These are phyloP conservation scores for Lutraria lutraria DNA, from an alignment of 2,888 invertebrate species.

Conservation along the genomic window DNA sequence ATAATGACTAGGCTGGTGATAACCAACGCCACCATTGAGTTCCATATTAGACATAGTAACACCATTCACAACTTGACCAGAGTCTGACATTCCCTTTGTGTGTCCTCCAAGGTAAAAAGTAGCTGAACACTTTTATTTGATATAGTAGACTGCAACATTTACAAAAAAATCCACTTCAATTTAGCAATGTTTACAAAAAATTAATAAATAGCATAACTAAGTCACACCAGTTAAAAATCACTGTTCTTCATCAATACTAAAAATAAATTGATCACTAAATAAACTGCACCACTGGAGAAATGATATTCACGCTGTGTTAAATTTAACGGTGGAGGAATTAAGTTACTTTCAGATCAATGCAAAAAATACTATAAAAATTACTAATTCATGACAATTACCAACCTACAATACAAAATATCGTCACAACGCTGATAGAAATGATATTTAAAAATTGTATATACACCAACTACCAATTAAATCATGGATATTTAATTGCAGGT, in stretches of 20 bases:
- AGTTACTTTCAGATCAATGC: not conserved
- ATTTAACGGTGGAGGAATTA: not conserved
- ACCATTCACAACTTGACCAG: slow-evolving; percentile 24
- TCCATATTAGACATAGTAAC: slow-evolving; percentile 49
- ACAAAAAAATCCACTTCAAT: too few relatives aligned
- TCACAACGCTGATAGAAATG: not conserved
- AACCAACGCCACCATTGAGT: slow-evolving; percentile 62
- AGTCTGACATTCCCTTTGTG: slow-evolving; percentile 19
- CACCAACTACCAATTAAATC: not conserved
- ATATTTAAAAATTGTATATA: not conserved
- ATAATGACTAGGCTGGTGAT: slow-evolving; percentile 61
- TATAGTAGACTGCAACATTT: too few relatives aligned
- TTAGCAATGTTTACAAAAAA: not conserved
- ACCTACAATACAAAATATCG: not conserved
- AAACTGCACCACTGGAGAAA: not conserved
- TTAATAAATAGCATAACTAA: not conserved
- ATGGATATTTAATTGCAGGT: not conserved
- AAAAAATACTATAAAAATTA: not conserved
- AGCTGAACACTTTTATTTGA: too few relatives aligned
- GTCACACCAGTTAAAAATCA: not conserved
- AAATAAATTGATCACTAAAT: not conserved
- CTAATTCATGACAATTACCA: not conserved
- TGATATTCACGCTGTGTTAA: not conserved
- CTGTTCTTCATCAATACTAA: not conserved
- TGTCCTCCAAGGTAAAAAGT: too few relatives aligned